Base-by-base conservation (phyloP, 2,888 invertebrate species). In the Hypselothyrea guttata region DNA sequence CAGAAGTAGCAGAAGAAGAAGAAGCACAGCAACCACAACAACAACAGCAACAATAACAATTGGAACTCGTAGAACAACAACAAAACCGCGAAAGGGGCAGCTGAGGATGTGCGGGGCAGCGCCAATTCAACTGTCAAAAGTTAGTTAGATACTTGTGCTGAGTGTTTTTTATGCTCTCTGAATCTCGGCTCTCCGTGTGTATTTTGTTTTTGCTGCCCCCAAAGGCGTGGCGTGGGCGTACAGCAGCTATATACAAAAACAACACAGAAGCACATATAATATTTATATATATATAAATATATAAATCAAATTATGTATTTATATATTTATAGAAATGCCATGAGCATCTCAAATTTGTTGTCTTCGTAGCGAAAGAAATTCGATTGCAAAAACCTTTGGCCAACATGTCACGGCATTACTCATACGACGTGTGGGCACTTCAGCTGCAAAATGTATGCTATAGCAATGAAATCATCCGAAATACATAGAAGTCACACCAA, bases 381-480 rank as follows among this genome's bases (percentile, higher is more conserved):
- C 34, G 8, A n/a, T 12, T 35, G 35, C 27, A 16, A 16, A 38
- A 11, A 35, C 13, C 44, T 18, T 28, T 28, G 11, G 65, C 33
- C 46, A n/a, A n/a, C n/a, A 27, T 47, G 55, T 58, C 63, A 52
- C 44, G 37, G 54, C 47, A 77, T 77, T 85, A 83, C 86, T 85
- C 86, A 77, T 77, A 83, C 84, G 72, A 58, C 52, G 52, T 47
- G 71, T 55, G 48, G 7, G 12, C 51, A 27, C 42, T 47, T 33
- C 5, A 12, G 31, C 37, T 49, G 44, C 53, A 48, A 38, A 51
- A 40, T 46, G 47, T 44, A 56, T 59, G 53, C 47, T 41, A 49
- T 55, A 52, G 70, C 75, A 84, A 84, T 78, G 85, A 84, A 79
- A 79, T 84, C 85, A 86, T 86, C 74, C 78, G 54, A 64, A 75